These are phyloP conservation scores for Vulpes lagopus DNA, from an alignment of 2,113 vertebrate species.

Conservation along the genomic window DNA sequence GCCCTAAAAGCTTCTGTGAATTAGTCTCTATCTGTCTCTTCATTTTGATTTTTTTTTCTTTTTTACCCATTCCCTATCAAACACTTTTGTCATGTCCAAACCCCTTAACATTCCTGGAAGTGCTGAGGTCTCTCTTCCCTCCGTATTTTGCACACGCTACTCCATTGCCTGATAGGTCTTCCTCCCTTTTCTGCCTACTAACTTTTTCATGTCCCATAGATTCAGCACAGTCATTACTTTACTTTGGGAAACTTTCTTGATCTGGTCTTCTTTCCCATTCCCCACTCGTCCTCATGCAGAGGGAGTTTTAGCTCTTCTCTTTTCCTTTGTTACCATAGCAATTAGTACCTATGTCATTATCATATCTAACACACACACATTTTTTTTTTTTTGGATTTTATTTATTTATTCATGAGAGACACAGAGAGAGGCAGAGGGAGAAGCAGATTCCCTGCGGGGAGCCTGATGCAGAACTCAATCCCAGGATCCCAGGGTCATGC, in stretches of 20 bases:
- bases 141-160: not conserved
- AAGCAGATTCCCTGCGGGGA: no score
- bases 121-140: not conserved
- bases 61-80: not conserved
- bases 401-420: no score
- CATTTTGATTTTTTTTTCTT: not conserved
- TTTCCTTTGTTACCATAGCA: not conserved
- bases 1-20: not conserved
- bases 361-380: not conserved
- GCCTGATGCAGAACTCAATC: no score
- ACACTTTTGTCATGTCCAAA: not conserved
- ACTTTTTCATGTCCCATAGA: not conserved
- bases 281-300: not conserved
- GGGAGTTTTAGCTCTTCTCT: not conserved
- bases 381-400: no score
- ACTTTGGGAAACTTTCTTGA: not conserved
- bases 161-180: not conserved
- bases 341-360: not conserved
- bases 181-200: not conserved
- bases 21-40: not conserved
- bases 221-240: not conserved
- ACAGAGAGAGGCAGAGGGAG: no score
- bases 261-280: not conserved
- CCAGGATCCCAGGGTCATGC: no score
- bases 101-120: not conserved